These are phyloP conservation scores for Philonicus albiceps DNA, from an alignment of 2,888 invertebrate species.

Conservation along the genomic window DNA sequence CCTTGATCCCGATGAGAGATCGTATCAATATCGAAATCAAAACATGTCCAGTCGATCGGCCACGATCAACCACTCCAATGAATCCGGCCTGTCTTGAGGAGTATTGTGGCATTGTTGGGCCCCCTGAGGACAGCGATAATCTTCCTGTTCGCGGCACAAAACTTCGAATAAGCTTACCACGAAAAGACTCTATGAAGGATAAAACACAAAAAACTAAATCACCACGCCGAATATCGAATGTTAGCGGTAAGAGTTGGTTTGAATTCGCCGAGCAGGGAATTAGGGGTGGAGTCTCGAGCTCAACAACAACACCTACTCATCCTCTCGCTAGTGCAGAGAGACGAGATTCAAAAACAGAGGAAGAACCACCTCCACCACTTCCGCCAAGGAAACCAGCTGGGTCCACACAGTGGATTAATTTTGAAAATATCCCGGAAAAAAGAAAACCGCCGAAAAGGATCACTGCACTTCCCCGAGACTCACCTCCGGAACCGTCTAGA, in stretches of 20 bases:
- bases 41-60: constrained; percentile 77
- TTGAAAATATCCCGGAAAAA: constrained; percentile 85
- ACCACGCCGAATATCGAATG: constrained; percentile 65
- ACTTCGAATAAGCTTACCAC: constrained; percentile 74
- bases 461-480: constrained; percentile 75
- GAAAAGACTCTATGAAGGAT: constrained; percentile 65
- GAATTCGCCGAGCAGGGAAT: constrained; percentile 73
- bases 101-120: constrained; percentile 66
- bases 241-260: constrained; percentile 66
- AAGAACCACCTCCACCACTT: constrained; percentile 64
- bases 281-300: constrained; percentile 50
- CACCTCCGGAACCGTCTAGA: constrained; percentile 54
- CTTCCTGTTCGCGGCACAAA: constrained; percentile 66
- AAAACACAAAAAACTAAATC: constrained; percentile 62
- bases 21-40: constrained; percentile 69
- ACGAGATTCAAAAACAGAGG: constrained; percentile 45
- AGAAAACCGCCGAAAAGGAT: constrained; percentile 83
- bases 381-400: constrained; percentile 61
- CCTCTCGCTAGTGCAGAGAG: constrained; percentile 51
- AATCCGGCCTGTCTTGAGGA: constrained; percentile 76
- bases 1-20: constrained; percentile 82
- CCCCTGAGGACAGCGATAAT: constrained; percentile 55
- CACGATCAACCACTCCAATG: constrained; percentile 77
- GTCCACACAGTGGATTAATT: constrained; percentile 81
- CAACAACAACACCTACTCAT: constrained; percentile 58